Base-by-base conservation (phyloP, 2,888 invertebrate species). In the Bombylius discolor region DNA sequence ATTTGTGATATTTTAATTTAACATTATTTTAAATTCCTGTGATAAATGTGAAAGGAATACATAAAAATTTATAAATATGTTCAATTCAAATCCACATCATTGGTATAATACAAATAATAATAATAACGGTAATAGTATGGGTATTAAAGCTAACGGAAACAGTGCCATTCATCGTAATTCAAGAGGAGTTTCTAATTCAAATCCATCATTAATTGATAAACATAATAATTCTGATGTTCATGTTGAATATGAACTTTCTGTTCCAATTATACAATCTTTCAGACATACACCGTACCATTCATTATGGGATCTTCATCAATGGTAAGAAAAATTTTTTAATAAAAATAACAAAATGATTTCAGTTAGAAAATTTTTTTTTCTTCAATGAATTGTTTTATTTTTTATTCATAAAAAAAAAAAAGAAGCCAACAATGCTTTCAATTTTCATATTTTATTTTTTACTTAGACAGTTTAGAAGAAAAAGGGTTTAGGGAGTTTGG, bases 231-330 rank as follows among this genome's bases (percentile, higher is more conserved):
- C 54, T 7, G 72, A 72, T 60, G 62, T 71, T 52, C 71, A 72
- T 58, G 72, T 74, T 58, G 71, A 74, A 61, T 74, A 74, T 60
- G 73, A 74, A 63, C 70, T 74, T 46, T 66, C 74, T 5, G 68
- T 74, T 52, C 74, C 74, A 32, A 68, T 74, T 59, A 67, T 74
- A 39, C 70, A 70, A 49, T 68, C 73, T 36, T 74, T 67, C 58
- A 67, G 75, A 44, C 74, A 74, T 57, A 72, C 75, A 11, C 75
- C 75, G 45, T 74, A 74, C 61, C 74, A 74, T 61, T 74, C 74
- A 13, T 61, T 74, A 23, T 74, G 74, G 74, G 70, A 74, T 63
- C 62, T 74, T 47, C 71, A 74, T 65, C 70, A 73, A 60, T 74
- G 74, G 74, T 74, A 72, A 71, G 61, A 61, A 23, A 23, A 1